Evolutionary conservation across 1,140 invertebrate genomes (phyloP).

Genomic region (Penaeus indicus): DNA sequence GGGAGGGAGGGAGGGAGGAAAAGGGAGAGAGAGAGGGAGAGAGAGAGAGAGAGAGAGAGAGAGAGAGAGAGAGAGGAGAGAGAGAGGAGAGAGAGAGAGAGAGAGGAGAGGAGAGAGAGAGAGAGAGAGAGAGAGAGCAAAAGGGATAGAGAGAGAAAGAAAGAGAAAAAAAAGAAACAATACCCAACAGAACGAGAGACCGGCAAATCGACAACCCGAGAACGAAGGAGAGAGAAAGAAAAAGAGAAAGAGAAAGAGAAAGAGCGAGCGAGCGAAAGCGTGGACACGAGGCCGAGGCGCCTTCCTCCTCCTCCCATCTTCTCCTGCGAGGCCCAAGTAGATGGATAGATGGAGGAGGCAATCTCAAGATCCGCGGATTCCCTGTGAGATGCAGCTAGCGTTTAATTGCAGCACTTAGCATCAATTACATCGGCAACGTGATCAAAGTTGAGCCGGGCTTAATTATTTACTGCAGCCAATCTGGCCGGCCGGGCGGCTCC

Average conservation of each 20-base stretch:
- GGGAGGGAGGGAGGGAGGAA: too few species aligned
- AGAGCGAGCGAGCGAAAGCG: neutral
- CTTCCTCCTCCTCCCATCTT: neutral
- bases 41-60: too few species aligned
- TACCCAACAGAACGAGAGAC: neutral
- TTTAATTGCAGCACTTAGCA: constrained; percentile 63
- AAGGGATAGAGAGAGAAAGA: constrained; percentile 25
- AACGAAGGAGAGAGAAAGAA: neutral
- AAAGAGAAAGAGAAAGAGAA: neutral
- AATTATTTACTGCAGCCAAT: constrained; percentile 61
- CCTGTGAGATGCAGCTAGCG: constrained; percentile 60
- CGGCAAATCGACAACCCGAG: neutral
- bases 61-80: too few species aligned
- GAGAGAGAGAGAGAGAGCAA: neutral
- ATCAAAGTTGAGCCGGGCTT: constrained; percentile 60
- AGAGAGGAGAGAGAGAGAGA: too few species aligned
- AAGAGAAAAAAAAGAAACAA: neutral
- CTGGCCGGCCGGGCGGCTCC: constrained; percentile 37
- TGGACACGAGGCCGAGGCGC: neutral
- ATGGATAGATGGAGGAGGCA: constrained; percentile 43
- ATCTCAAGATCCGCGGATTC: constrained; percentile 60
- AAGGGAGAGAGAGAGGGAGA: too few species aligned
- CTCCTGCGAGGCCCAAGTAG: neutral
- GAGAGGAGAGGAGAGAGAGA: neutral
- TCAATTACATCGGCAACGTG: constrained; percentile 60